Evolutionary conservation across 2,888 invertebrate genomes (phyloP).

Genomic region (Cosmorhoe ocellata): DNA sequence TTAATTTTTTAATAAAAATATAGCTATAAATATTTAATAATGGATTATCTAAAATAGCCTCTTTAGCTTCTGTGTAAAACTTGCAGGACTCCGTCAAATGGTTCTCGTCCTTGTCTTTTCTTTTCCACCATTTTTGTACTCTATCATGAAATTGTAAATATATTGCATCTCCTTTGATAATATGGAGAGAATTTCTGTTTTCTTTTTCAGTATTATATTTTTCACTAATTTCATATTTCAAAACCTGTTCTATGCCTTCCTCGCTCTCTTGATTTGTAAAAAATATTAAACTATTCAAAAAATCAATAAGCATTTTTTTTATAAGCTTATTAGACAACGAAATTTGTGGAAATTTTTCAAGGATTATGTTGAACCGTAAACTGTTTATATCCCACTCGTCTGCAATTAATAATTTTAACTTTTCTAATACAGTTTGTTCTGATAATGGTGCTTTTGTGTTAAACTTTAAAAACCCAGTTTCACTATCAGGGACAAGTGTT

Average conservation of each 20-base stretch:
- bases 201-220: slow-evolving; percentile 1
- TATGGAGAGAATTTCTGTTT: neutral
- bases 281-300: slow-evolving; percentile 24
- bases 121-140: slow-evolving; percentile 40
- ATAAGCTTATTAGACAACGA: neutral
- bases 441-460: neutral
- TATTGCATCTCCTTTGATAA: slow-evolving; percentile 30
- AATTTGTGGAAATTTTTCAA: slow-evolving; percentile 8
- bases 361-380: neutral
- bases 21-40: slow-evolving; percentile 3
- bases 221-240: slow-evolving; percentile 31
- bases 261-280: slow-evolving; percentile 37
- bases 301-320: slow-evolving; percentile 1
- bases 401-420: neutral
- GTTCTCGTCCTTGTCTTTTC: too few relatives aligned
- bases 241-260: slow-evolving; percentile 32
- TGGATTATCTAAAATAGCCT: slow-evolving; percentile 20
- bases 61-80: slow-evolving; percentile 18
- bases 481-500: slow-evolving; percentile 2
- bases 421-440: neutral
- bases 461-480: slow-evolving; percentile 7
- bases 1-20: neutral
- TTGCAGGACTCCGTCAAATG: slow-evolving; percentile 29
- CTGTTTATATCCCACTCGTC: neutral
- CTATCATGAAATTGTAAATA: slow-evolving; percentile 34